Evolutionary conservation across 1,140 invertebrate genomes (phyloP).

Genomic region (Saccostrea cuccullata): DNA sequence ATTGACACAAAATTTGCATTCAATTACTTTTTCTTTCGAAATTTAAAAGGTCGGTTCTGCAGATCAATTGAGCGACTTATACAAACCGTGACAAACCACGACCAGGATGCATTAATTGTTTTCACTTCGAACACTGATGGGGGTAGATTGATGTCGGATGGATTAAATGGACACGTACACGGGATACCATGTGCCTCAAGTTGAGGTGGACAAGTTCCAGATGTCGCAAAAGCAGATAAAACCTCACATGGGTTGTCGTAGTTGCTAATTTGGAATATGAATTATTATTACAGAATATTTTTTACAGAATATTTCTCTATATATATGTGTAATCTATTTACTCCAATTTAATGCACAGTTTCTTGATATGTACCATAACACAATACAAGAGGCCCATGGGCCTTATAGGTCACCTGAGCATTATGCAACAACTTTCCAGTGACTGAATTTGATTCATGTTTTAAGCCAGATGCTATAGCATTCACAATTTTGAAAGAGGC

Average conservation of each 20-base stretch:
- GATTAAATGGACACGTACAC: not conserved
- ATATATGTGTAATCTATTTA: too few relatives aligned
- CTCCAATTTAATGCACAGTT: too few relatives aligned
- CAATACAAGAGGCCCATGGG: too few relatives aligned
- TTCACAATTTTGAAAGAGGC: too few relatives aligned
- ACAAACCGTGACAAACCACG: not conserved
- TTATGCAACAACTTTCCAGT: too few relatives aligned
- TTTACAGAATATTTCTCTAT: too few relatives aligned
- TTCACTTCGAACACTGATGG: not conserved
- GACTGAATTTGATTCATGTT: too few relatives aligned
- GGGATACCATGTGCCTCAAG: not conserved
- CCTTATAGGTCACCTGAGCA: too few relatives aligned
- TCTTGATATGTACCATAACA: too few relatives aligned
- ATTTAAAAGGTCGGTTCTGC: not conserved
- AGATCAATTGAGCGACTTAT: not conserved
- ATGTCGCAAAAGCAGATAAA: not conserved
- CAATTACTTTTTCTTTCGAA: not conserved
- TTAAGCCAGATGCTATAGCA: too few relatives aligned
- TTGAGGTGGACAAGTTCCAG: not conserved
- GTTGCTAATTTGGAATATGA: not conserved
- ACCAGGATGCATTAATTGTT: not conserved
- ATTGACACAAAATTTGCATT: not conserved
- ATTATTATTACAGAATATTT: too few relatives aligned
- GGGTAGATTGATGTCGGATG: not conserved
- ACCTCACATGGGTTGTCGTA: slow-evolving; percentile 16